Evolutionary conservation across 2,113 vertebrate species (phyloP), one percentile per base, ranked within the genome.

Genomic region (Aythya baeri): DNA sequence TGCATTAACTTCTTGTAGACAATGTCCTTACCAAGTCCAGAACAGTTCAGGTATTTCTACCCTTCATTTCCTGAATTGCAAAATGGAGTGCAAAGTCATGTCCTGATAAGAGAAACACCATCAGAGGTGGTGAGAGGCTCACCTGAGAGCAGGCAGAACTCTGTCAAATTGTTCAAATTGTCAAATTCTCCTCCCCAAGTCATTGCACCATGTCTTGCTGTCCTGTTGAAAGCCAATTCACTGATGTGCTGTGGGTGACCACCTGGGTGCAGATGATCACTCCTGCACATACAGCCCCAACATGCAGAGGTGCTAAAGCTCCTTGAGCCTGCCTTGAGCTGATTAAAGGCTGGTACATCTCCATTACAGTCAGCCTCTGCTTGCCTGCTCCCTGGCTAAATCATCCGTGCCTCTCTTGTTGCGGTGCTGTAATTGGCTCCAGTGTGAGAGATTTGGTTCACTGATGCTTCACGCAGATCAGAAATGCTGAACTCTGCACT

Each of bases 251-350:
- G 0, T 2, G 0, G 59, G 32, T 41, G 27, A 50, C 43, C 41
- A 14, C 10, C 29, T 36, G 18, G 43, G 43, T 44, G 43, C 5
- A 3, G 43, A 44, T 50, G 38, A 31, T 16, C 18, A 1, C 12
- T 25, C 26, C 31, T 36, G 11, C 31, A 32, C 2, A 0, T 20
- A 4, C 7, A 50, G 26, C 57, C 57, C 31, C 8, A 17, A 41
- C 46, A 29, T 55, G 7, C 2, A 9, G 27, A 44, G 17, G 41
- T 70, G 38, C 43, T 31, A 55, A 38, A 44, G 7, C 3, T 55
- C 52, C 62, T 65, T 6, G 8, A 29, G 34, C n/a, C 6, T 0
- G 41, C 16, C 46, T 76, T 14, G 5, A 44, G 62, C 0, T 0
- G 41, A 8, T 21, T 11, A 59, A 72, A 34, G 16, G 17, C 4